These are phyloP conservation scores for Halictus rubicundus DNA, from an alignment of 1,140 invertebrate genomes.

Conservation along the genomic window DNA sequence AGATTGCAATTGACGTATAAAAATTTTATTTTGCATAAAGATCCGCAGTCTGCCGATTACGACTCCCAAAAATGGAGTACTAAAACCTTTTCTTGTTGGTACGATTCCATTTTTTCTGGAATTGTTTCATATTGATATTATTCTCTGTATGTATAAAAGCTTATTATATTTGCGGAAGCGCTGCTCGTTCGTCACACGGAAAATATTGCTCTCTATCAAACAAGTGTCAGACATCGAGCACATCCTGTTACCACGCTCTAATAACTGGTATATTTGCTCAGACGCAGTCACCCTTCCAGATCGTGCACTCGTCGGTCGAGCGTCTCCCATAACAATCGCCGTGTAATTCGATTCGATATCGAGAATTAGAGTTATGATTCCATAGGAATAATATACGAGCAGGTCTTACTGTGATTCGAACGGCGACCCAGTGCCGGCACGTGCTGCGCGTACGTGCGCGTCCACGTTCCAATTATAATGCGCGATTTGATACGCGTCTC, in stretches of 20 bases:
- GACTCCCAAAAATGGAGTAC: too few species aligned
- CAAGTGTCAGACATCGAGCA: constrained; percentile 7
- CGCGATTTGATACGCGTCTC: constrained; percentile 76
- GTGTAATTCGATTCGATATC: constrained; percentile 79
- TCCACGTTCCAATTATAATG: constrained; percentile 75
- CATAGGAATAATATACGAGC: constrained; percentile 77
- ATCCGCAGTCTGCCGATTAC: too few species aligned
- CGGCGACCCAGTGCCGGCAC: constrained; percentile 61
- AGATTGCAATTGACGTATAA: too few species aligned
- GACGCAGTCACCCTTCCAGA: constrained; percentile 36
- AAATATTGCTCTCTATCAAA: background rate
- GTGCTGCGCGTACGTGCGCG: constrained; percentile 60
- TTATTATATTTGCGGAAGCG: background rate
- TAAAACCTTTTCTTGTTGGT: too few species aligned
- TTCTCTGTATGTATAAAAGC: background rate
- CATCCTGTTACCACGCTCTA: background rate
- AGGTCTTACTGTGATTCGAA: constrained; percentile 73
- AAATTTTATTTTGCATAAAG: too few species aligned
- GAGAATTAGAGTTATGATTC: constrained; percentile 74
- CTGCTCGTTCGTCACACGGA: background rate
- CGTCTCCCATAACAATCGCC: constrained; percentile 58
- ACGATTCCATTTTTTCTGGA: too few species aligned
- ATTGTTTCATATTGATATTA: too few species aligned
- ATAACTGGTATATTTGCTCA: constrained; percentile 22
- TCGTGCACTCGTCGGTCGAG: constrained; percentile 31